Evolutionary conservation across 2,797 vertebrate genomes (phyloP).

Genomic region (Xenentodon cancila): DNA sequence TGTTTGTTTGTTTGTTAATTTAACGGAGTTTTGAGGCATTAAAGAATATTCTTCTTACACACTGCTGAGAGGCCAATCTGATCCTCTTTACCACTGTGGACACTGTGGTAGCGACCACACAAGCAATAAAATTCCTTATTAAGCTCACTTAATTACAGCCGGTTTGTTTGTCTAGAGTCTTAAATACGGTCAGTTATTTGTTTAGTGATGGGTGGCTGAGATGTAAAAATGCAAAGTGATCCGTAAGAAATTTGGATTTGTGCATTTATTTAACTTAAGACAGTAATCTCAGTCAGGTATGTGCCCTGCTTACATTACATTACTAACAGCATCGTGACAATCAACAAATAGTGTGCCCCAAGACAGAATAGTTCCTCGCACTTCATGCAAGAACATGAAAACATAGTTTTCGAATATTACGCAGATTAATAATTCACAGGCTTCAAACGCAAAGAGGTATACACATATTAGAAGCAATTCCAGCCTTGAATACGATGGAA

Average conservation of each 20-base stretch:
- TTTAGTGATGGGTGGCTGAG: conserved; percentile 25
- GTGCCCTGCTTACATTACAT: conserved; percentile 2
- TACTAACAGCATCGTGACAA: not conserved
- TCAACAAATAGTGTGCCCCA: conserved; percentile 5
- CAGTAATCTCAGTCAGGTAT: conserved; percentile 35
- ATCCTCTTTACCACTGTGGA: not conserved
- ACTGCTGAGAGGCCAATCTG: no score
- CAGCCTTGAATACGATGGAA: not conserved
- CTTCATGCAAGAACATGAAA: not conserved
- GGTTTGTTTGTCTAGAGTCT: conserved; percentile 24
- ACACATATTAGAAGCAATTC: conserved; percentile 6
- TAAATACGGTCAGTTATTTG: conserved; percentile 28
- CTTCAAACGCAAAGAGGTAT: conserved; percentile 5
- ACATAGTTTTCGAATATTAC: not conserved
- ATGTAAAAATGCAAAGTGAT: conserved; percentile 3
- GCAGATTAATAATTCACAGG: not conserved
- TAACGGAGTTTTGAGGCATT: no score
- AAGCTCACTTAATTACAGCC: conserved; percentile 11
- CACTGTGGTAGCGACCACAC: conserved; percentile 12
- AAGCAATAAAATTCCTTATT: conserved; percentile 10
- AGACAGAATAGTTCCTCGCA: not conserved
- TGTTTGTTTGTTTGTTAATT: no score
- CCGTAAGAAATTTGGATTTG: not conserved
- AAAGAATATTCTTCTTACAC: no score
- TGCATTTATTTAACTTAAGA: conserved; percentile 40